phyloP scores from a whole-genome alignment of 2,888 invertebrate species.

The Drosophila mercatorum region DNA sequence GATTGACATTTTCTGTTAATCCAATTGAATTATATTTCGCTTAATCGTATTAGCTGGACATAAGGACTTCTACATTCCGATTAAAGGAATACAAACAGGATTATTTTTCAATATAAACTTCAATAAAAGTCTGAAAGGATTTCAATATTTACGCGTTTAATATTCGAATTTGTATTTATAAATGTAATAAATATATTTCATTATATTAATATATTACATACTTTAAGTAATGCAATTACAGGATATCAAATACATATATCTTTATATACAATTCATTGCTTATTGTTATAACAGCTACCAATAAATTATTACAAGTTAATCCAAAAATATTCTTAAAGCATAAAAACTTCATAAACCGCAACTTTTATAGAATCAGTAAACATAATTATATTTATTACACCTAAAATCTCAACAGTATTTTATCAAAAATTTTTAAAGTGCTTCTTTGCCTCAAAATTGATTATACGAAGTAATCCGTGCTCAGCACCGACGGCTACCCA shows the following conservation, averaged over 20 bases:
- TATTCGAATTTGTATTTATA: constrained; percentile 32
- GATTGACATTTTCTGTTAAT: not conserved
- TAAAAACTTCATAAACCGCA: constrained; percentile 6
- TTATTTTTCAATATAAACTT: not conserved
- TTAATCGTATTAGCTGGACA: not conserved
- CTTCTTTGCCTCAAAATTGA: constrained; percentile 53
- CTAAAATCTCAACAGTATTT: constrained; percentile 27
- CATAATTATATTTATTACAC: constrained; percentile 15
- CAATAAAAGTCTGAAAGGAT: not conserved
- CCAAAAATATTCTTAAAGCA: constrained; percentile 11
- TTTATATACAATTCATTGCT: constrained; percentile 23
- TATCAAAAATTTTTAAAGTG: constrained; percentile 25
- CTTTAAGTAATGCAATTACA: constrained; percentile 30
- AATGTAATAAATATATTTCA: constrained; percentile 43
- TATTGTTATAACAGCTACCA: constrained; percentile 21
- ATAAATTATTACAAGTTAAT: constrained; percentile 44
- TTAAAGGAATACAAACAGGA: not conserved
- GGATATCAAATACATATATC: constrained; percentile 15
- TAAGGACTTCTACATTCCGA: not conserved
- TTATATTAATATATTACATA: constrained; percentile 23
- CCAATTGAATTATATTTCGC: not conserved
- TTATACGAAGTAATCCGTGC: constrained; percentile 81
- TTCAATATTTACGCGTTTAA: constrained; percentile 15
- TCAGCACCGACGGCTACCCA: constrained; percentile 82
- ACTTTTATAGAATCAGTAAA: constrained; percentile 20